Percentiles rank a stretch among this genome's conserved stretches.
Conservation (phyloP, 64 coral and sea anemone species). For the Montipora capricornis region DNA sequence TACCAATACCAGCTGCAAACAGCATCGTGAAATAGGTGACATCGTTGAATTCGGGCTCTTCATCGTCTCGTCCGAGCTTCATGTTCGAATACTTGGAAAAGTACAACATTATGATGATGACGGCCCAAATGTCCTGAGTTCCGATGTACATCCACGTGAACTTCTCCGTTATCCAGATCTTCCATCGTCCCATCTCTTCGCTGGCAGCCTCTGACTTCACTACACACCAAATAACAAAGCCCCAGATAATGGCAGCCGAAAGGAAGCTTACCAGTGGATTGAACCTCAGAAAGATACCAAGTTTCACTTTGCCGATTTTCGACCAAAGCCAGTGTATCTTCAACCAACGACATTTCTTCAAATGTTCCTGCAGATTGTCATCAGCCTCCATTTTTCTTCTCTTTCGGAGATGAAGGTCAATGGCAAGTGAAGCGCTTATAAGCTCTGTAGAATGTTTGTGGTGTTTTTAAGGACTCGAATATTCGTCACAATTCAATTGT, state of each 20-base stretch:
- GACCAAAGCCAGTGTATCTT: background rate
- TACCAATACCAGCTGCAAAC: constrained; percentile 58
- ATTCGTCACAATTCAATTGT: constrained; percentile 12
- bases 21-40: constrained; percentile 47
- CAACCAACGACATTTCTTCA: constrained; percentile 20
- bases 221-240: constrained; percentile 52
- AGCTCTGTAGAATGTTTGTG: background rate
- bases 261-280: constrained; percentile 59
- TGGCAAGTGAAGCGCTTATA: background rate
- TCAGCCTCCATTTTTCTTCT: background rate
- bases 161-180: constrained; percentile 38
- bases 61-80: constrained; percentile 47
- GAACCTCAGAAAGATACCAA: constrained; percentile 26
- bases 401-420: background rate
- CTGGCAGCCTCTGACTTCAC: constrained; percentile 20
- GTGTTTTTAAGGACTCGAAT: background rate
- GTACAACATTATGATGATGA: constrained; percentile 31
- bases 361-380: constrained; percentile 11
- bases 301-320: background rate
- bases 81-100: constrained; percentile 55
- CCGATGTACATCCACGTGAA: constrained; percentile 68
- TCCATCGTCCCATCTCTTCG: constrained; percentile 31
- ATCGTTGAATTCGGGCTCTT: constrained; percentile 40
- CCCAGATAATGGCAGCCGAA: constrained; percentile 58
- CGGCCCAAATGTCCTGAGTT: constrained; percentile 57